Evolutionary conservation across 2,797 vertebrate genomes (phyloP), one percentile per base, ranked within the genome.

Genomic region (Hoplostethus mediterraneus): DNA sequence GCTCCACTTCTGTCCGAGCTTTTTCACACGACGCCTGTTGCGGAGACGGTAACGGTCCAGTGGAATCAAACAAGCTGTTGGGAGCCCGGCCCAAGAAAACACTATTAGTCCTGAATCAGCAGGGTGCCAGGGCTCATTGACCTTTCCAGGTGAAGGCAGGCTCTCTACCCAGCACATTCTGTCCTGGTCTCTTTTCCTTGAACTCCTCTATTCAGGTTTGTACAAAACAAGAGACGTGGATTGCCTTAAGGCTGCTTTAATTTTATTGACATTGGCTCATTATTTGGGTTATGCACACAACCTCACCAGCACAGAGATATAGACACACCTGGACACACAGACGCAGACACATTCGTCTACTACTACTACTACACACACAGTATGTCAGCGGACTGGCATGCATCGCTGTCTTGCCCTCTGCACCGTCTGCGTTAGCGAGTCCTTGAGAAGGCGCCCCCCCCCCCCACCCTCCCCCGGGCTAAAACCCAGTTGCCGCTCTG

Each of bases 221-320:
- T 63, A 36, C 11, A 2, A 79, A 38, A 73, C 56, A 61, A 57
- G 49, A 67, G 78, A 71, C 79, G 44, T n/a, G 77, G 77, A 84
- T 85, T 21, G 21, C 64, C 64, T 6, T 58, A 57, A 71, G 51
- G 63, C 38, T 63, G 68, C 74, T 80, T 69, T 82, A 81, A 81
- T 85, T 73, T 40, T 82, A 80, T 87, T 91, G 88, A 73, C 38
- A 45, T 70, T 88, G 86, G 81, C 80, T 77, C 65, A 58, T 72
- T 84, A 58, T 67, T 62, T 71, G 44, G 59, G 58, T 80, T 62
- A 67, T 59, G 54, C 73, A 73, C 69, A 73, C 67, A 64, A 47
- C 52, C 73, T 38, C 60, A 56, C 63, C 66, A 17, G 53, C 65
- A 71, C 51, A 58, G 12, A 25, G 13, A 52, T 28, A 16, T 63